phyloP scores from a whole-genome alignment of 2,797 vertebrate genomes.

The Amblyraja radiata region DNA sequence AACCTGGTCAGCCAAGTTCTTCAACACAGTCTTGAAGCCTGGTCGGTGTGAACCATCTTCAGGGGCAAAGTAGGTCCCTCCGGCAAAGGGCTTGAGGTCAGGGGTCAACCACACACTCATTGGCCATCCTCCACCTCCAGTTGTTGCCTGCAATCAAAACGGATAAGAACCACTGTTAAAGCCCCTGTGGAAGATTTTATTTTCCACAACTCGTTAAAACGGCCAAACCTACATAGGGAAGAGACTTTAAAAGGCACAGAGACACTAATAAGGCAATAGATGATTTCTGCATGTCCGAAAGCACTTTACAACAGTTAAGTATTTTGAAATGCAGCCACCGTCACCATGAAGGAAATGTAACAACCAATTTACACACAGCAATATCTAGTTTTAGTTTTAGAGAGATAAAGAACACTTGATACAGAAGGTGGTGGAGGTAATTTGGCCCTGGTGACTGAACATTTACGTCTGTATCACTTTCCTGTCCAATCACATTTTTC shows the following conservation, averaged over 20 bases:
- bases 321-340: not conserved
- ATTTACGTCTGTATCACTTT: no score
- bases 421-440: no score
- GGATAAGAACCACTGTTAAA: not conserved
- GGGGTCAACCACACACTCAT: constrained; percentile 95
- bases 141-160: constrained; percentile 66
- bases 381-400: not conserved
- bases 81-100: constrained; percentile 77
- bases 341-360: not conserved
- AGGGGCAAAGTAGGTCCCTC: constrained; percentile 86
- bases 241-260: not conserved
- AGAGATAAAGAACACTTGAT: not conserved
- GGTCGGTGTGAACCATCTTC: constrained; percentile 67
- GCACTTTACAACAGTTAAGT: not conserved
- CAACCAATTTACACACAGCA: not conserved
- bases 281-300: not conserved
- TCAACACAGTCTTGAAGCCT: constrained; percentile 78
- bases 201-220: not conserved
- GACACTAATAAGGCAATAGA: not conserved
- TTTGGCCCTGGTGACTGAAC: no score
- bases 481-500: no score
- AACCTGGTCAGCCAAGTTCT: constrained; percentile 76
- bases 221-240: not conserved
- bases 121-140: constrained; percentile 87
- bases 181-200: not conserved